Conservation (phyloP, 2,888 invertebrate genomes). For the Candidula unifasciata region DNA sequence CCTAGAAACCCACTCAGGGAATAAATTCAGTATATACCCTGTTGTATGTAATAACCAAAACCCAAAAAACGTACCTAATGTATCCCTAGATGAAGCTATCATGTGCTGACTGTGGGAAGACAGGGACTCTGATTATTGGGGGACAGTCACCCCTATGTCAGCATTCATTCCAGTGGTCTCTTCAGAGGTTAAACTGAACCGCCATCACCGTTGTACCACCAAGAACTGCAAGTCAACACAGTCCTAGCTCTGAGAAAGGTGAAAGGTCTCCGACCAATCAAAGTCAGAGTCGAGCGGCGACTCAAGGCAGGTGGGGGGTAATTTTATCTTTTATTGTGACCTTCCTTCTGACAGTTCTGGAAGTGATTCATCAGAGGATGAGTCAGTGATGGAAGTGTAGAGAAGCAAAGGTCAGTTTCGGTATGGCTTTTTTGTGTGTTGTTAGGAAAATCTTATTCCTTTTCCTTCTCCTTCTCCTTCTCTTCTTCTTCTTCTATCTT, state of each 20-base stretch:
- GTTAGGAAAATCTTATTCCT: no score
- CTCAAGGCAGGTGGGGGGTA: no score
- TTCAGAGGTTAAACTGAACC: slow-evolving; percentile 50
- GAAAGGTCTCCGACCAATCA: background rate
- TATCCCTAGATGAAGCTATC: background rate
- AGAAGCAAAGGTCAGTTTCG: background rate
- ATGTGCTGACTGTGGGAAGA: background rate
- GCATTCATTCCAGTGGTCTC: slow-evolving; percentile 68
- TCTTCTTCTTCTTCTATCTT: no score
- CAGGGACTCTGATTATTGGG: background rate
- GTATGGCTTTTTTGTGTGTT: no score
- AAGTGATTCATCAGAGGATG: slow-evolving; percentile 51
- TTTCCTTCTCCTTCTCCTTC: no score
- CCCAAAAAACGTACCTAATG: no score
- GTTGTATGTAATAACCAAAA: no score
- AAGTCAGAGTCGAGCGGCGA: background rate
- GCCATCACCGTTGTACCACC: slow-evolving; percentile 41
- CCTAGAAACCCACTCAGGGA: no score
- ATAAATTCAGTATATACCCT: no score
- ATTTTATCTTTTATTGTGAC: background rate
- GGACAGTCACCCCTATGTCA: slow-evolving; percentile 63
- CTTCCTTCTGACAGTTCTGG: background rate
- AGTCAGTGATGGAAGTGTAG: slow-evolving; percentile 52
- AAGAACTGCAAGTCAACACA: background rate
- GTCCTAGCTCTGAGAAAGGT: background rate